Percentiles rank a stretch among this genome's conserved stretches.
Evolutionary conservation across 2,113 vertebrate genomes (phyloP).

Genomic region (Brachionichthys hirsutus): DNA sequence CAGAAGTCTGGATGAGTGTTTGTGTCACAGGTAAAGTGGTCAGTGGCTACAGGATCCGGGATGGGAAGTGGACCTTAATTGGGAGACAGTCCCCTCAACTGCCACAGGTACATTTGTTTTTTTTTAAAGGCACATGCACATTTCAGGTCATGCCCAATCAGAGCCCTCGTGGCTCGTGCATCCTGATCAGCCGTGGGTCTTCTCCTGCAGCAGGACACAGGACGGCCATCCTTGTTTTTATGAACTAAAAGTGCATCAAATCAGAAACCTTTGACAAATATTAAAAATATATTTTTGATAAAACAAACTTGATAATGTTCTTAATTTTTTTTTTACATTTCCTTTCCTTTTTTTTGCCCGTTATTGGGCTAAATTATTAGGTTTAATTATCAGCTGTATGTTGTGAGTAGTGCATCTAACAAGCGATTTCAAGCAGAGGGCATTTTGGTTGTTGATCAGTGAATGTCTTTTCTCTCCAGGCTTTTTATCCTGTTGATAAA

Average conservation of each 20-base stretch:
- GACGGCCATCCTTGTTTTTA: too few species aligned
- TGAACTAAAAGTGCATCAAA: too few species aligned
- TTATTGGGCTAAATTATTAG: too few species aligned
- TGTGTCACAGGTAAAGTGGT: constrained; percentile 87
- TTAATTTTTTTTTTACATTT: too few species aligned
- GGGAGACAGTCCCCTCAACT: constrained; percentile 94
- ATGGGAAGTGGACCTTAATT: constrained; percentile 89
- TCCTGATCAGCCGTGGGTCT: too few species aligned
- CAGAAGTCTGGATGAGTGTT: neutral
- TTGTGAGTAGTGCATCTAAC: neutral
- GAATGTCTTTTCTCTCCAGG: constrained; percentile 73
- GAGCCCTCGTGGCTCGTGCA: neutral
- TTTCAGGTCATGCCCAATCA: neutral
- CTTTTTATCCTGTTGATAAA: constrained; percentile 88
- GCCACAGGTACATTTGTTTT: constrained; percentile 83
- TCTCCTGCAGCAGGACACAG: too few species aligned
- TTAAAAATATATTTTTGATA: too few species aligned
- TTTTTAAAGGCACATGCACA: too few species aligned
- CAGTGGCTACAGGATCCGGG: constrained; percentile 92
- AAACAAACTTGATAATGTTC: too few species aligned
- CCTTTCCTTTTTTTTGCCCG: too few species aligned
- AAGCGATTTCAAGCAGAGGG: neutral
- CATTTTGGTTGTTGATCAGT: constrained; percentile 1
- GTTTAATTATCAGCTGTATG: too few species aligned
- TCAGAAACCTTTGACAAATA: too few species aligned